These are phyloP conservation scores for Stenoptilia bipunctidactyla DNA, from an alignment of 2,888 invertebrate genomes.

Conservation along the genomic window DNA sequence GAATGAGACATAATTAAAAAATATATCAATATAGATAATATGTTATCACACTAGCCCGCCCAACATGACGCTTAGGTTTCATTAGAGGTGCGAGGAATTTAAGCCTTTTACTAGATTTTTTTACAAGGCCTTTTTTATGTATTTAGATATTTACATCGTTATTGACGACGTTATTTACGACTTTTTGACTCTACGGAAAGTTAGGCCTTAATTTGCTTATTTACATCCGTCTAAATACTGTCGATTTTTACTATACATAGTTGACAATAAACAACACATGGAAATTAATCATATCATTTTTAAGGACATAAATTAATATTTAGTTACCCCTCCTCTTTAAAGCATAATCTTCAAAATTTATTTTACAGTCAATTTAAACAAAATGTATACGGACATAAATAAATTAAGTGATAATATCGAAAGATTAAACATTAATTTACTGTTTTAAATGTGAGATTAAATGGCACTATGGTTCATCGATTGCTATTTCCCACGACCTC, in stretches of 20 bases:
- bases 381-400: not conserved
- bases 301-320: too few species aligned
- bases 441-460: not conserved
- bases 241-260: too few species aligned
- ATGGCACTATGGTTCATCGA: not conserved
- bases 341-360: too few species aligned
- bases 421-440: not conserved
- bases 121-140: slow-evolving; percentile 26
- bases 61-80: too few species aligned
- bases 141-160: slow-evolving; percentile 40
- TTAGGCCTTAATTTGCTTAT: slow-evolving; percentile 26
- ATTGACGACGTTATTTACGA: slow-evolving; percentile 51
- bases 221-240: slow-evolving; percentile 55
- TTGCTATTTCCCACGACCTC: slow-evolving; percentile 3
- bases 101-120: too few species aligned
- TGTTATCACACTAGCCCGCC: too few species aligned
- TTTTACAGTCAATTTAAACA: not conserved
- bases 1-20: too few species aligned
- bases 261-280: too few species aligned
- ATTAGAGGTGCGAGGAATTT: too few species aligned
- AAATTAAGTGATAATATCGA: slow-evolving; percentile 1
- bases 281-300: too few species aligned
- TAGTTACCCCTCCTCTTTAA: too few species aligned
- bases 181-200: slow-evolving; percentile 34
- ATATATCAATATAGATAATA: too few species aligned